Evolutionary conservation across 2,797 vertebrate species (phyloP), one percentile per base, ranked within the genome.

Genomic region (Ptychadena robeensis): DNA sequence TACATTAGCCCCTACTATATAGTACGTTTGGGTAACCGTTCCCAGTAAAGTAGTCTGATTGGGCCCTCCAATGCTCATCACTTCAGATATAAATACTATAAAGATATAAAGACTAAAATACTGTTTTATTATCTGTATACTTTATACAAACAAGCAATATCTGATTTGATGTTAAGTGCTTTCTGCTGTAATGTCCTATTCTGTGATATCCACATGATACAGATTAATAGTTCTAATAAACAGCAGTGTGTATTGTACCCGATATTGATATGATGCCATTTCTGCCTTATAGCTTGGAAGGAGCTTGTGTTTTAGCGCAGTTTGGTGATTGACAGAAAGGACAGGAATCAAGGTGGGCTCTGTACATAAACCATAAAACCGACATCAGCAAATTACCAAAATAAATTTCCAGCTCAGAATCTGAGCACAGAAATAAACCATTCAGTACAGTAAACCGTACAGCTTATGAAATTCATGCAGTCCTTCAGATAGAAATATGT

Each of bases 401-500:
- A 80, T 80, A 85, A 85, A 80, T 85, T 85, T 57, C 70, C 32
- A 64, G 71, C 37, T 75, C 78, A 61, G 65, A 63, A 75, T 80
- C 59, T 69, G 64, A 85, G 71, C 68, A 85, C 64, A 80, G 82
- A 75, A 75, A 85, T 85, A 85, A 85, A 85, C 77, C 73, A 85
- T 38, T 71, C 78, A 75, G 35, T 53, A n/a, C n/a, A n/a, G n/a
- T n/a, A n/a, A n/a, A n/a, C n/a, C 53, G 69, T 85, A 44, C 71
- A 27, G 57, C 35, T 73, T 84, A 75, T 80, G 53, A 80, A 80
- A 84, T 68, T 77, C 74, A 31, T 25, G 31, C 32, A 63, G 65
- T 48, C 78, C 70, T 80, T 75, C 65, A 85, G 78, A 37, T 70
- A 85, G 82, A 85, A 85, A 85, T 85, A 85, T 85, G 82, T 85